These are phyloP conservation scores for Melanerpes aurifrons DNA, from an alignment of 2,113 vertebrate genomes.

Conservation along the genomic window DNA sequence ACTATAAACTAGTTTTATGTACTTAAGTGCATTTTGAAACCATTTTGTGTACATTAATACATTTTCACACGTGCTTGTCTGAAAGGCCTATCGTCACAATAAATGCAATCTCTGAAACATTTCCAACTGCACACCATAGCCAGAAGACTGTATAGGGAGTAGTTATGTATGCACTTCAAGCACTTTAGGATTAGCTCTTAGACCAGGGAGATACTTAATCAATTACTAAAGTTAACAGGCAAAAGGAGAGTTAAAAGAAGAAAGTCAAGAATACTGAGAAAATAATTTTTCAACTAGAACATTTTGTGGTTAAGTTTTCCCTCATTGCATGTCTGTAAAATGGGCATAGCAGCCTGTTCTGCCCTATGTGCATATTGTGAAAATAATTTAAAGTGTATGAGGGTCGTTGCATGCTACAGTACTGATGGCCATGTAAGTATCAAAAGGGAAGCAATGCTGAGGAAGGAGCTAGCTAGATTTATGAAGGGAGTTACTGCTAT, in stretches of 20 bases:
- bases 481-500: not conserved
- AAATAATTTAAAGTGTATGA: not conserved
- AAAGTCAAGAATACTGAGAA: not conserved
- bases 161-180: not conserved
- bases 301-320: not conserved
- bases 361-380: not conserved
- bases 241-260: not conserved
- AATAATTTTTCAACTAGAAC: not conserved
- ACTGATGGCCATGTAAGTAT: not conserved
- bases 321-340: not conserved
- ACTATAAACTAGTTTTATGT: not conserved
- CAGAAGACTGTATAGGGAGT: not conserved
- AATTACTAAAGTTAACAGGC: not conserved
- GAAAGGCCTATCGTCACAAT: not conserved
- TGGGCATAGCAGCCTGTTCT: not conserved
- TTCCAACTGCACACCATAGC: not conserved
- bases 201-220: not conserved
- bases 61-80: not conserved
- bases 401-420: not conserved
- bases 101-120: not conserved
- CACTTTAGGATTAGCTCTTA: not conserved
- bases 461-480: not conserved
- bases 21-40: not conserved
- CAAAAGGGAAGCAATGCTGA: not conserved
- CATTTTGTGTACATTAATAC: not conserved